Conservation (phyloP, 1,140 invertebrate genomes). For the Eupeodes corollae region DNA sequence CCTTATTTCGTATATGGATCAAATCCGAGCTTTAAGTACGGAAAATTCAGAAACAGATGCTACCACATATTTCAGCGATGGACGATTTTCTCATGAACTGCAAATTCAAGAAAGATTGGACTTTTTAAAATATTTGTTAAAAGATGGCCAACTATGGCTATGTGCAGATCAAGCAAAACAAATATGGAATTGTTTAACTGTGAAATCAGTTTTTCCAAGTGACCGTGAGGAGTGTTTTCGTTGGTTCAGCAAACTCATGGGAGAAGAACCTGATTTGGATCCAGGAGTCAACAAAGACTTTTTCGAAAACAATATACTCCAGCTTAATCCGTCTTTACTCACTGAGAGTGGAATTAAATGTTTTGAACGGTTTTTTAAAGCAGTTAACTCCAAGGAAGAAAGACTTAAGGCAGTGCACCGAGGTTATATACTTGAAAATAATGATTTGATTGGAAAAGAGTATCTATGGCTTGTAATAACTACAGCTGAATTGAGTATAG, state of each 20-base stretch:
- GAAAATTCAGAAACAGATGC: constrained; percentile 69
- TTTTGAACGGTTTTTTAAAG: constrained; percentile 83
- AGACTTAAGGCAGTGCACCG: constrained; percentile 81
- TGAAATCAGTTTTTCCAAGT: constrained; percentile 79
- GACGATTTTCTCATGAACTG: constrained; percentile 79
- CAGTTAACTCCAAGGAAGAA: constrained; percentile 90
- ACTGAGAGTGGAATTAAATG: constrained; percentile 94
- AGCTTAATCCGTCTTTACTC: constrained; percentile 78
- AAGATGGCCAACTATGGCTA: constrained; percentile 91
- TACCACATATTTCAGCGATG: constrained; percentile 71
- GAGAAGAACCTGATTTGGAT: constrained; percentile 92
- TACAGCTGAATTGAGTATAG: constrained; percentile 82
- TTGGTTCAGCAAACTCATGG: constrained; percentile 98
- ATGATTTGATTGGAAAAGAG: constrained; percentile 89
- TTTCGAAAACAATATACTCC: constrained; percentile 90
- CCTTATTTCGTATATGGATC: constrained; percentile 84
- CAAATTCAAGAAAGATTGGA: constrained; percentile 91
- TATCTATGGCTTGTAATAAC: constrained; percentile 93
- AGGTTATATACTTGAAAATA: constrained; percentile 68
- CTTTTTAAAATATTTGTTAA: constrained; percentile 83
- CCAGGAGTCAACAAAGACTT: constrained; percentile 94
- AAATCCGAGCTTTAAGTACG: constrained; percentile 59
- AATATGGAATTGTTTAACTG: constrained; percentile 93
- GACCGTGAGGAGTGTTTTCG: constrained; percentile 96
- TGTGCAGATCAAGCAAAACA: constrained; percentile 93